Evolutionary conservation across 2,888 invertebrate genomes (phyloP), one percentile per base, ranked within the genome.

Genomic region (Pteria penguin): DNA sequence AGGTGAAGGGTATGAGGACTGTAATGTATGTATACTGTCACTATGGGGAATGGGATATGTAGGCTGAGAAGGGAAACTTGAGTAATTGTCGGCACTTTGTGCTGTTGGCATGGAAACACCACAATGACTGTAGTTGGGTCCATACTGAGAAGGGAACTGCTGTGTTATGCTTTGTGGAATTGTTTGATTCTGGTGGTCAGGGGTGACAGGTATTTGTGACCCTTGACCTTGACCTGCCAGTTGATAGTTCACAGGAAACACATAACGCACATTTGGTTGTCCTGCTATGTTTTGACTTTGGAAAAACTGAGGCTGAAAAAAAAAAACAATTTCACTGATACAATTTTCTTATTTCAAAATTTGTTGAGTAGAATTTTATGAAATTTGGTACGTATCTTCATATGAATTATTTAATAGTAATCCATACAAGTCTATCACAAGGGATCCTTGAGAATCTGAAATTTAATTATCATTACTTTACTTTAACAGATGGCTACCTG

Each of bases 241-340:
- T 36, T 66, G 60, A 65, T 83, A 81, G 36, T 78, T 78, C 60
- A 83, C 74, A 58, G 82, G 80, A 75, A 81, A 83, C 75, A 86
- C 78, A 72, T 86, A 87, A 52, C 86, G 73, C 27, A 87, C 84
- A 58, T 65, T 33, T 29, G 76, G 76, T 63, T 85, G 84, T n/a
- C 83, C 83, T 22, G 78, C 73, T 27, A 85, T 68, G 31, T 69
- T 78, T 55, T 82, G 84, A 58, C 81, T 76, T 27, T 82, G 84
- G 72, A 76, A 86, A 78, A 74, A 84, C 36, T 83, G 76, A 72
- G 78, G 79, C 87, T 87, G 78, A 29, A n/a, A 31, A 14, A 22
- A n/a, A 31, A 29, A 29, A 18, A 24, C n/a, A 62, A 52, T 45
- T 22, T 22, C 27, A 45, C 24, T 5, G n/a, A n/a, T n/a, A n/a